Base-by-base conservation (phyloP, 2,113 vertebrate species). In the Pelmatolapia mariae region DNA sequence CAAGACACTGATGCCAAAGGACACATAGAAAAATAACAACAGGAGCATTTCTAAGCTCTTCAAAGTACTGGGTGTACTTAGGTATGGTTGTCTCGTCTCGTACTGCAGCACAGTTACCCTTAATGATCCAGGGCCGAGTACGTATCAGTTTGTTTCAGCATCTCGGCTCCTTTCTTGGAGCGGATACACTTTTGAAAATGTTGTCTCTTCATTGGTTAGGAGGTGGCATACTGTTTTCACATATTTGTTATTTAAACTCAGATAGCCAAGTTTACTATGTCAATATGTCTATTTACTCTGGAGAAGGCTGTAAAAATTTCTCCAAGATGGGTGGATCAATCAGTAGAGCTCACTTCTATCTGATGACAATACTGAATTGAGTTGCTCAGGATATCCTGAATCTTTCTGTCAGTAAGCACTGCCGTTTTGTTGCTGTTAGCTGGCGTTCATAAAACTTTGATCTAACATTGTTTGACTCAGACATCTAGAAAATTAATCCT, bases 211-310 rank as follows among this genome's bases (percentile, higher is more conserved):
- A 33, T 7, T 61, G 57, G 9, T 61, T 61, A 19, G 29, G 59
- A 63, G 33, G 59, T 33, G 1, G 59, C 13, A 29, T 57, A 57
- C 56, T 29, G 56, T 57, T 57, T 57, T 57, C 13, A 57, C 7
- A 57, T 57, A 57, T 29, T 9, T 57, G 56, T 63, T 63, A 19
- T 19, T 36, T 63, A 18, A 63, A 36, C 59, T 63, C 31, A 61
- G 57, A 31, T 0, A 61, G 29, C 29, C 59, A 33, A 33, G 31
- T 63, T 63, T 19, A 36, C 1, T 36, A 63, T 19, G 16, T 63
- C 59, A 0, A 63, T 4, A 36, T 63, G 31, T 63, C 1, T 12
- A 36, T n/a, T 63, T 5, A 36, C 31, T 63, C 31, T 12, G 18
- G 59, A 63, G 10, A 63, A 63, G 59, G 59, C 59, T 63, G 59